Evolutionary conservation across 2,113 vertebrate species (phyloP).

Genomic region (Eubucco bourcierii): DNA sequence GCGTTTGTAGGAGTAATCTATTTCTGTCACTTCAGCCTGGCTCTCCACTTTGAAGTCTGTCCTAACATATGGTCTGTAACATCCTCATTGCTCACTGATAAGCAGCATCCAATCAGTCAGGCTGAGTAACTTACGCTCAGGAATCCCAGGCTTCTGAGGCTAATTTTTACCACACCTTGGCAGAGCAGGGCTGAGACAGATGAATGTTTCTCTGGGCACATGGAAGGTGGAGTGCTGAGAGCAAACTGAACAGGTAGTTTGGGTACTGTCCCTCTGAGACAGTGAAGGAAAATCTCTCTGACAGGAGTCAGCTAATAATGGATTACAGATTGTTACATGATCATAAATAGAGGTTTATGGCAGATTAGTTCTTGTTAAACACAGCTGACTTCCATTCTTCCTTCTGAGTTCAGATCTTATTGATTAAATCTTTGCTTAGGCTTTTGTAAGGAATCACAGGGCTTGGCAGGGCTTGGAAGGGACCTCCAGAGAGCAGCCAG

Average conservation of each 20-base stretch:
- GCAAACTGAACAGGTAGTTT: conserved; percentile 5
- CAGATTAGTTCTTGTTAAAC: neutral
- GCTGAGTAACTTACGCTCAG: neutral
- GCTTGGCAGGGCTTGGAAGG: no score
- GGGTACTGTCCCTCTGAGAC: neutral
- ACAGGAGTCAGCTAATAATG: neutral
- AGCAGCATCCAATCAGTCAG: conserved; percentile 6
- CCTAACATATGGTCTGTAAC: conserved; percentile 39
- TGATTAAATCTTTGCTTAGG: neutral
- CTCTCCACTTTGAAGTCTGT: conserved; percentile 54
- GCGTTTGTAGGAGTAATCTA: conserved; percentile 41
- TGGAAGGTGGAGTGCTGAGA: neutral
- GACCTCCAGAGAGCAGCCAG: no score
- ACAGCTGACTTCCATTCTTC: neutral
- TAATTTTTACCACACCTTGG: conserved; percentile 45
- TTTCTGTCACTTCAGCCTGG: conserved; percentile 24
- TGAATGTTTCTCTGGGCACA: neutral
- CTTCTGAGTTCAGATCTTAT: neutral
- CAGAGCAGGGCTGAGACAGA: neutral
- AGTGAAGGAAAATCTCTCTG: neutral
- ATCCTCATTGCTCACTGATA: conserved; percentile 20
- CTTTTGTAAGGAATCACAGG: neutral
- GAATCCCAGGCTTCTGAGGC: neutral
- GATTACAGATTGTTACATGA: neutral
- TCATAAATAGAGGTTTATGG: neutral